Percentiles rank a stretch among this genome's conserved stretches.
phyloP scores from a whole-genome alignment of 2,888 invertebrate species.

The Hemistola chrysoprasaria region DNA sequence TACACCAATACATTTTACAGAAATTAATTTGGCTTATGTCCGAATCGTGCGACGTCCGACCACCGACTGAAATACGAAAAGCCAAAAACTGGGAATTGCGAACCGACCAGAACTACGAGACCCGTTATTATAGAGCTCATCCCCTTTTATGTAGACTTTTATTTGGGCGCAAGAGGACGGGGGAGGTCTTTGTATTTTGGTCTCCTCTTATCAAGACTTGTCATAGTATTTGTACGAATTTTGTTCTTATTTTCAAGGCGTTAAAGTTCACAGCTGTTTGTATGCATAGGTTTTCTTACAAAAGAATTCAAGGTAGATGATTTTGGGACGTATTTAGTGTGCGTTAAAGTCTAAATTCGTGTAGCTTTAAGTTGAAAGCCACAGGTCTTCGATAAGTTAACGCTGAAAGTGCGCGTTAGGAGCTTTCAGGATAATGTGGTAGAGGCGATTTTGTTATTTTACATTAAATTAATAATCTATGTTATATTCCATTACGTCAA shows the following conservation, averaged over 20 bases:
- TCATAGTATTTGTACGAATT: too few species aligned
- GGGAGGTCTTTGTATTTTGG: slow-evolving; percentile 44
- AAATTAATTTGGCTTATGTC: too few species aligned
- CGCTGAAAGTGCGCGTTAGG: slow-evolving; percentile 58
- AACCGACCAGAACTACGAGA: slow-evolving; percentile 47
- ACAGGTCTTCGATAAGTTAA: slow-evolving; percentile 74
- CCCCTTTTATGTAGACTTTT: slow-evolving; percentile 45
- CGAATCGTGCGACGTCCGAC: slow-evolving; percentile 33
- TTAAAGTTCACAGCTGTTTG: too few species aligned
- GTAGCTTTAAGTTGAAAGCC: slow-evolving; percentile 47
- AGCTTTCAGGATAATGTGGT: slow-evolving; percentile 34
- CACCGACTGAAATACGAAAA: slow-evolving; percentile 43
- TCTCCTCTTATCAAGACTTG: slow-evolving; percentile 52
- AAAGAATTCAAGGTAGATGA: neutral
- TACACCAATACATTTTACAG: slow-evolving; percentile 40
- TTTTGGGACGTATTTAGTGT: slow-evolving; percentile 2
- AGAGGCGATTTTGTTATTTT: slow-evolving; percentile 30
- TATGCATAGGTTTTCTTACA: too few species aligned
- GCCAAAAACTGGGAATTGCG: slow-evolving; percentile 40
- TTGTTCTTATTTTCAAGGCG: neutral
- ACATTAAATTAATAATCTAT: too few species aligned
- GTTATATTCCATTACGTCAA: too few species aligned
- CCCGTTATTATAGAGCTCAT: slow-evolving; percentile 42
- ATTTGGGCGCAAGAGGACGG: slow-evolving; percentile 37
- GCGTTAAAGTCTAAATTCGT: rapidly evolving